Base-by-base conservation (phyloP, 2,888 invertebrate species). In the Dugesia japonica region DNA sequence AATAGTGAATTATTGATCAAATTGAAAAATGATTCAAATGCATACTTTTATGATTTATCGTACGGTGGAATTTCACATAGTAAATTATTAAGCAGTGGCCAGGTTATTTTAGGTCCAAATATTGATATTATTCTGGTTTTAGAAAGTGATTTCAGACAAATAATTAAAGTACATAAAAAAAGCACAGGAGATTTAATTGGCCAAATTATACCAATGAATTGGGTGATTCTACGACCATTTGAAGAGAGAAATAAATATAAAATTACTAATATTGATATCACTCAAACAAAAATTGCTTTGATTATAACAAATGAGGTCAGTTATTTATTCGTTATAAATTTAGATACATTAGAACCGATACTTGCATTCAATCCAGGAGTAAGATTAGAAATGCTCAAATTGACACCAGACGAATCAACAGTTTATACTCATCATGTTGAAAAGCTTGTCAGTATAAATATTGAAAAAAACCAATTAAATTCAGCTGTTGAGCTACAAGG, bases 141-240 rank as follows among this genome's bases (percentile, higher is more conserved):
- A 1, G 83, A 84, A 76, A 81, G 82, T 77, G 80, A 81, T 23
- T 81, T 81, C 1, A 81, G 82, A 79, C 83, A 82, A 73, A 79
- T 82, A 0, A 80, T 83, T 27, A 84, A 84, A 78, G 77, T 77
- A 0, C 77, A 77, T 28, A 15, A 71, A 4, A 42, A 26, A 23
- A 9, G 13, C 0, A 28, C 77, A 15, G 77, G 77, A 7, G 42
- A 31, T 26, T 84, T 81, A 78, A 74, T 82, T 9, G 83, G 83
- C 4, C 83, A 84, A 78, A 79, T 84, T n/a, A 82, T 84, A 20
- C 81, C 83, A 1, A 79, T 82, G 80, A 83, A 82, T 76, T 82
- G 83, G 77, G 79, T 83, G 4, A 80, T 81, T 28, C 73, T 81
- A 71, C 80, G 81, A 73, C 80, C 83, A 0, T 77, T 77, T 77